Evolutionary conservation across 2,797 vertebrate species (phyloP).

Genomic region (Typhlichthys eigenmanni): DNA sequence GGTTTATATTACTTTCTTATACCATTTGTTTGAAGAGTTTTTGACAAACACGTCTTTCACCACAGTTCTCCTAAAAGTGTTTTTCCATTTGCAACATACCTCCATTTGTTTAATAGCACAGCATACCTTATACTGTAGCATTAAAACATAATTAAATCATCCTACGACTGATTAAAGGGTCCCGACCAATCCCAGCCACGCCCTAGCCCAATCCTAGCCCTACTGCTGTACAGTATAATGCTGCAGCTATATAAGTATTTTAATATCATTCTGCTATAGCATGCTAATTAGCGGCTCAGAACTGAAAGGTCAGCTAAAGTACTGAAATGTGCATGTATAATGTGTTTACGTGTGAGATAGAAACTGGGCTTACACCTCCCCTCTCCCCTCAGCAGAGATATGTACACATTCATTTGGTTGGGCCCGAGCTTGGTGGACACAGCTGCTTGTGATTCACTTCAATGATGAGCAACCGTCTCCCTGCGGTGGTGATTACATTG

Average conservation of each 20-base stretch:
- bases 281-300: background rate
- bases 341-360: slow-evolving; percentile 2
- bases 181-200: no score
- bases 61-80: no score
- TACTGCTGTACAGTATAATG: no score
- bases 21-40: no score
- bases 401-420: slow-evolving; percentile 29
- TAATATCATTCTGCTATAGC: background rate
- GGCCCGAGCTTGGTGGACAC: slow-evolving; percentile 1
- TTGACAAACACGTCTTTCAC: no score
- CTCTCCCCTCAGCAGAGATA: slow-evolving; percentile 15
- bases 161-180: background rate
- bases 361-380: slow-evolving; percentile 17
- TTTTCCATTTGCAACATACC: no score
- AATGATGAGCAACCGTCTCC: slow-evolving; percentile 38
- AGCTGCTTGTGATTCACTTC: slow-evolving; percentile 48
- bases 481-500: slow-evolving; percentile 34
- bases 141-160: no score
- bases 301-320: background rate
- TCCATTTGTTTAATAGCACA: no score
- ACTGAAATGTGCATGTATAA: slow-evolving; percentile 27
- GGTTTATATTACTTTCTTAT: no score
- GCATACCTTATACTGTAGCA: no score
- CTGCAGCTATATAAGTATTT: background rate
- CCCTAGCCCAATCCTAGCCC: no score